A percentile compares a stretch with the other conserved stretches of the same genome.
Evolutionary conservation across 2,113 vertebrate species (phyloP).

Genomic region (Deroptyus accipitrinus): DNA sequence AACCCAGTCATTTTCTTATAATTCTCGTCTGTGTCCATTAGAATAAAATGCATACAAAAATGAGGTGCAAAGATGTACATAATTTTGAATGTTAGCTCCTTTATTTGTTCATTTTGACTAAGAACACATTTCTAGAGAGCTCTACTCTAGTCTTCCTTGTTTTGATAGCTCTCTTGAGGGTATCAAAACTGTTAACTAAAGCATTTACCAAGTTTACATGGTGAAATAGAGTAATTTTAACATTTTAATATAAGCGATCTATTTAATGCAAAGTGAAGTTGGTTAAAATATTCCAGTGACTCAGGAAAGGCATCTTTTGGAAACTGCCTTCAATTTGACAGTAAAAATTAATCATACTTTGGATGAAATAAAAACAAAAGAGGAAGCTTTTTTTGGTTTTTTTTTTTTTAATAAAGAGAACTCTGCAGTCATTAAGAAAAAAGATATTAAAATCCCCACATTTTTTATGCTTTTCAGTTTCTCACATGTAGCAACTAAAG

Average conservation of each 20-base stretch:
- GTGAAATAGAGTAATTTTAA: not conserved
- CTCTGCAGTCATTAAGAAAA: not conserved
- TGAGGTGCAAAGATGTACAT: not conserved
- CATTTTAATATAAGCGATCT: not conserved
- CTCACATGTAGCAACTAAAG: not conserved
- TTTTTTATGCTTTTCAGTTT: not conserved
- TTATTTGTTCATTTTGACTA: not conserved
- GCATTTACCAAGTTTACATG: not conserved
- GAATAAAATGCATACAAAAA: not conserved
- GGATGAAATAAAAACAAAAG: not conserved
- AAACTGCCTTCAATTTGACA: not conserved
- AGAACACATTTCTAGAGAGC: not conserved
- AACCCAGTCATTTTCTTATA: not conserved
- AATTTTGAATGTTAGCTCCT: not conserved
- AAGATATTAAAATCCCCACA: not conserved
- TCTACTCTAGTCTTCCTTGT: not conserved
- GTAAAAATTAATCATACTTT: not conserved
- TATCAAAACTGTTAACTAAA: not conserved
- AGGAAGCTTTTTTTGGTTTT: not conserved
- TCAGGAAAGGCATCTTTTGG: not conserved
- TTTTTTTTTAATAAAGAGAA: not conserved
- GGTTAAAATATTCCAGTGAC: not conserved
- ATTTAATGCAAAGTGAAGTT: not conserved
- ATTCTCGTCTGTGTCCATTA: not conserved
- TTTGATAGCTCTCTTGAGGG: not conserved